Evolutionary conservation across 2,888 invertebrate species (phyloP).

Genomic region (Calameuta pallipes): DNA sequence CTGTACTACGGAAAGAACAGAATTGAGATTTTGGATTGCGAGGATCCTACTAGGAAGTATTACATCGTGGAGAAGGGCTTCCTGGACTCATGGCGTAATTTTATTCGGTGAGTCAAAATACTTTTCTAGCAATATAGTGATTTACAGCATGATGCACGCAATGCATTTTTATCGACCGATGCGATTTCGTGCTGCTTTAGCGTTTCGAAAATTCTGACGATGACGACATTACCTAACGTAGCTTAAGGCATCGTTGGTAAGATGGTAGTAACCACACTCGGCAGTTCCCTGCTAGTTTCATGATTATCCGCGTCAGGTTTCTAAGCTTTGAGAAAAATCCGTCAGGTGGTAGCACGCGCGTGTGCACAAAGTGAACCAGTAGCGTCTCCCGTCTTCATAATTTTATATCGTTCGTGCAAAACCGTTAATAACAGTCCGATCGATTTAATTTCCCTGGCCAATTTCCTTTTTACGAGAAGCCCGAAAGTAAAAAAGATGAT

Average conservation of each 20-base stretch:
- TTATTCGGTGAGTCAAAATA: conserved; percentile 56
- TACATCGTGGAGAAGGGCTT: conserved; percentile 59
- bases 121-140: neutral
- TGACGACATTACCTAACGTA: neutral
- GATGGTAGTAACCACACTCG: no score
- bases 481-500: neutral
- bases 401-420: neutral
- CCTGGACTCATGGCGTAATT: conserved; percentile 57
- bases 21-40: conserved; percentile 48
- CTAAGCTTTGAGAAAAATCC: neutral
- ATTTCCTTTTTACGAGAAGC: neutral
- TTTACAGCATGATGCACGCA: neutral
- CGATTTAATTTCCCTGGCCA: neutral
- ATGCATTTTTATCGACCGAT: neutral
- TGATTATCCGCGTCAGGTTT: no score
- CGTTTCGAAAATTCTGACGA: neutral
- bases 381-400: neutral
- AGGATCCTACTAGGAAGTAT: conserved; percentile 41
- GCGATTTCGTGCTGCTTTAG: neutral
- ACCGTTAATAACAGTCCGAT: neutral
- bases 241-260: neutral
- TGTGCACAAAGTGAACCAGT: neutral
- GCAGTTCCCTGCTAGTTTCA: no score
- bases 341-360: neutral
- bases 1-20: conserved; percentile 54